Conservation (phyloP, 2,113 vertebrate genomes). For the Rhabdornis inornatus region DNA sequence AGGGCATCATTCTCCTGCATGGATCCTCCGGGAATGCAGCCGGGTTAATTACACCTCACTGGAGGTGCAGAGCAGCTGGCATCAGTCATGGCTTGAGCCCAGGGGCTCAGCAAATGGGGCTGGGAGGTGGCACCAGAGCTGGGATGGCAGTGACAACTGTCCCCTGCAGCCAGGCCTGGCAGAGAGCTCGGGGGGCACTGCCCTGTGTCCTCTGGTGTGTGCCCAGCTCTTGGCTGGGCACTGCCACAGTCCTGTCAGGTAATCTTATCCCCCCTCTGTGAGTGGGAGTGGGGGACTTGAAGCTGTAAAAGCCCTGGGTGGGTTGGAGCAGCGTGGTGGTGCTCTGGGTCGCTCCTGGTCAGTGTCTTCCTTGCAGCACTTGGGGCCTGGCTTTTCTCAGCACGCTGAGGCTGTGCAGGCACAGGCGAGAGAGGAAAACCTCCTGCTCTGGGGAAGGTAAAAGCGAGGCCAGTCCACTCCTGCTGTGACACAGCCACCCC, state of each 20-base stretch:
- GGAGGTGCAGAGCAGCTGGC: conserved; percentile 13
- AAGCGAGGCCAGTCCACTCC: neutral
- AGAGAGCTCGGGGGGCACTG: fast-evolving
- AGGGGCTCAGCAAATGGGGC: neutral
- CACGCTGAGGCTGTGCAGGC: neutral
- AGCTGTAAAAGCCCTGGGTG: neutral
- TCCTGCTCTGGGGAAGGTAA: neutral
- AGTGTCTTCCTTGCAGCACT: neutral
- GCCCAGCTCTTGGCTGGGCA: neutral
- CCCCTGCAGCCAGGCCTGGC: neutral
- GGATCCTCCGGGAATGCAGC: neutral
- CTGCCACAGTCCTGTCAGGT: neutral
- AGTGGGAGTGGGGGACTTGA: neutral
- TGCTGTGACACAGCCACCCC: neutral
- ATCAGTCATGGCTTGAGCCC: neutral
- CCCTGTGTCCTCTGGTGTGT: fast-evolving
- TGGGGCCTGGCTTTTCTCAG: neutral
- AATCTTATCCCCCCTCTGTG: neutral
- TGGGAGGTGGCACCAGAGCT: neutral
- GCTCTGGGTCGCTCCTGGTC: neutral
- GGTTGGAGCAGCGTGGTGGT: neutral
- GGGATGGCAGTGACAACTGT: fast-evolving
- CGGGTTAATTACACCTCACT: conserved; percentile 50
- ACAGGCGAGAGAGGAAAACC: neutral
- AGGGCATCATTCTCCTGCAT: conserved; percentile 40